phyloP scores from a whole-genome alignment of 1,140 invertebrate genomes.

The Papilio aristodemus region DNA sequence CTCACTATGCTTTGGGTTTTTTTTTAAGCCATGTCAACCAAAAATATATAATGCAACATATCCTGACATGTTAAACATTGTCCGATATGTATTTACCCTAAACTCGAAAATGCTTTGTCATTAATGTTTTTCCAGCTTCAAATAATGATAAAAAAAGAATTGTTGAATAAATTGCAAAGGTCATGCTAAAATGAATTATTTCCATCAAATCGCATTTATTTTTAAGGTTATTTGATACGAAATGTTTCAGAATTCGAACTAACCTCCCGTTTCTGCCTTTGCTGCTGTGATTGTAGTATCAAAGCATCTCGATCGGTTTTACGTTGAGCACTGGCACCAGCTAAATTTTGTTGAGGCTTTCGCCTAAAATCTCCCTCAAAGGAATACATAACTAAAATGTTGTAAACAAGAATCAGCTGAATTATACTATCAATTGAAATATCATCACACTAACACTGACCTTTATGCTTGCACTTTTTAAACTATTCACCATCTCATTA shows the following conservation, averaged over 20 bases:
- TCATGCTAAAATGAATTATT: background rate
- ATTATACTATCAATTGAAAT: conserved; percentile 36
- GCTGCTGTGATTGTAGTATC: conserved; percentile 89
- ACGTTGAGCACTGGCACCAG: conserved; percentile 88
- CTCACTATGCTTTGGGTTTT: too few species aligned
- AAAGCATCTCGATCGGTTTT: conserved; percentile 88
- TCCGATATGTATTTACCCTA: background rate
- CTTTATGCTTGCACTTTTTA: conserved; percentile 4
- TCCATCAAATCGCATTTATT: background rate
- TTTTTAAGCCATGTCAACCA: too few species aligned
- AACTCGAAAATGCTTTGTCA: conserved; percentile 5
- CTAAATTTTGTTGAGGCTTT: conserved; percentile 93
- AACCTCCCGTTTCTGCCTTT: conserved; percentile 92
- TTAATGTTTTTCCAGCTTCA: background rate
- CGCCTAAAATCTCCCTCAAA: conserved; percentile 96
- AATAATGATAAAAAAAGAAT: background rate
- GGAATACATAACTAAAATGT: conserved; percentile 83
- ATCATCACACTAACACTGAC: conserved; percentile 34
- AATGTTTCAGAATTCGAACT: conserved; percentile 37
- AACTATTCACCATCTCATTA: conserved; percentile 20
- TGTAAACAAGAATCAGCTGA: conserved; percentile 59
- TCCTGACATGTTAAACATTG: background rate
- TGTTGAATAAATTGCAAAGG: background rate
- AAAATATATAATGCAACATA: too few species aligned
- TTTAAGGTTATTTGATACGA: background rate